phyloP scores from a whole-genome alignment of 2,797 vertebrate genomes.

The Esox lucius region DNA sequence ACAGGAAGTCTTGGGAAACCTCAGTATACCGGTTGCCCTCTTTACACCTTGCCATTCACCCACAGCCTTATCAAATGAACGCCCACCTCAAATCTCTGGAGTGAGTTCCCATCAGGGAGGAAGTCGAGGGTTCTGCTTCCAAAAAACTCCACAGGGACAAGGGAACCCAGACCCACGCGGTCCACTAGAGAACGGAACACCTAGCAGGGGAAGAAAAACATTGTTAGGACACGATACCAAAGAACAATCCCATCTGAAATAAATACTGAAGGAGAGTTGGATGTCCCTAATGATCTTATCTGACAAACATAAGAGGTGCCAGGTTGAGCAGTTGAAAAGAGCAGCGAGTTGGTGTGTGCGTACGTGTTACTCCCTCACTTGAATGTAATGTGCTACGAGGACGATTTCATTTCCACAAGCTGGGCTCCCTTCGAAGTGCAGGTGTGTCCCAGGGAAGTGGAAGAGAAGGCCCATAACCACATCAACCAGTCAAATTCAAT shows the following conservation, averaged over 20 bases:
- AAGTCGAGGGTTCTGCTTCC: conserved; percentile 87
- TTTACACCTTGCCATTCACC: background rate
- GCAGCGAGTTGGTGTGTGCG: background rate
- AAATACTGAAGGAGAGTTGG: background rate
- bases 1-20: too few relatives aligned
- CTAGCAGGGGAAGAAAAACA: conserved; percentile 63
- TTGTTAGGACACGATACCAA: background rate
- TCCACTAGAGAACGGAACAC: conserved; percentile 92
- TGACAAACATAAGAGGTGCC: background rate
- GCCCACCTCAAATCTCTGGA: conserved; percentile 92
- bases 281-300: background rate
- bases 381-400: background rate
- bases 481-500: too few relatives aligned
- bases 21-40: too few relatives aligned
- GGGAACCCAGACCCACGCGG: conserved; percentile 88
- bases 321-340: background rate
- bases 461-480: too few relatives aligned
- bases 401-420: background rate
- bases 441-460: background rate
- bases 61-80: background rate
- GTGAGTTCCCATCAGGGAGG: conserved; percentile 84
- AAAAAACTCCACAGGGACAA: conserved; percentile 94
- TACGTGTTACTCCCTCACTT: background rate
- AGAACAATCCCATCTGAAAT: background rate
- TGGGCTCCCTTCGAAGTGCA: conserved; percentile 15